Base-by-base conservation (phyloP, 2,888 invertebrate genomes). In the Brachyopa scutellaris region DNA sequence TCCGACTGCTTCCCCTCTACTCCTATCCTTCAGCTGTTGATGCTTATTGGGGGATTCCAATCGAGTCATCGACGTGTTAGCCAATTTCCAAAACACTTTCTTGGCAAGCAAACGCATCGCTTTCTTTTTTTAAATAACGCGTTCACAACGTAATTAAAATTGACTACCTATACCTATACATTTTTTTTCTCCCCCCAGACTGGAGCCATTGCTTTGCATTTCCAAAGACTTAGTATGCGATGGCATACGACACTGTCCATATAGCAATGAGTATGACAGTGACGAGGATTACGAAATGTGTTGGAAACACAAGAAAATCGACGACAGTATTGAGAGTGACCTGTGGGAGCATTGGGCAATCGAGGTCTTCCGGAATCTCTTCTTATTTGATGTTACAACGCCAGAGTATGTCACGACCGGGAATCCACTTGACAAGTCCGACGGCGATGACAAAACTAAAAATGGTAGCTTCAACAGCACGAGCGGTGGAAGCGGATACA, bases 171-270 rank as follows among this genome's bases (percentile, higher is more conserved):
- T n/a, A n/a, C n/a, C n/a, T n/a, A n/a, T n/a, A n/a, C n/a, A n/a
- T n/a, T n/a, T n/a, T n/a, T n/a, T n/a, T n/a, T n/a, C n/a, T n/a
- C n/a, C n/a, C n/a, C n/a, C n/a, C n/a, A n/a, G 82, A n/a, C 3
- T n/a, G 67, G 90, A 90, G 67, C 88, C 89, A 29, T 85, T 90
- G 83, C 91, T 94, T 45, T 94, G 94, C 89, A 92, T 94, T 64
- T 93, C 94, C 0, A 92, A 93, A 55, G 92, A 93, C 86, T 90
- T 94, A 83, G 92, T 93, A 13, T 94, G 94, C 87, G 94, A 94
- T 85, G 94, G 94, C 7, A 92, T 93, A 17, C 90, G 92, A 1
- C 93, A 94, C 87, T 94, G 94, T 84, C 94, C 94, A 0, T 92
- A 92, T 0, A 93, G 93, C 2, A 93, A 93, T 74, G 93, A 93